Conservation (phyloP, 2,113 vertebrate genomes). For the Zosterops japonicus region DNA sequence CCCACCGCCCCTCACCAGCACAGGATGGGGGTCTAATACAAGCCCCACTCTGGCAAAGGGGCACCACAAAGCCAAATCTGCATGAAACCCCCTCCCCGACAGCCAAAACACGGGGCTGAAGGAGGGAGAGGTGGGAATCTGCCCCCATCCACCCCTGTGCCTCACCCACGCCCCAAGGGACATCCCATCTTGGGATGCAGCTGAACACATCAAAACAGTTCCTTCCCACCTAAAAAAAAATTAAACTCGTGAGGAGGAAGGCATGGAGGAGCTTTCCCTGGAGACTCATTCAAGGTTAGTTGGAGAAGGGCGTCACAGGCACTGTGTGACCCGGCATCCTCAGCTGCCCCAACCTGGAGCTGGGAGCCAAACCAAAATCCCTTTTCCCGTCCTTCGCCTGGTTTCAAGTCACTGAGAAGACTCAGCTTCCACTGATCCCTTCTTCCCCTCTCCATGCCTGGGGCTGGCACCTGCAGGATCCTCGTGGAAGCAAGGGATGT, state of each 20-base stretch:
- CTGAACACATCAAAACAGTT: not conserved
- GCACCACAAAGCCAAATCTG: not conserved
- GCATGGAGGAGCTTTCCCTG: not conserved
- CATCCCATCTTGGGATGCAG: fast-evolving
- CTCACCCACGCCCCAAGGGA: fast-evolving
- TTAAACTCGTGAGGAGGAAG: not conserved
- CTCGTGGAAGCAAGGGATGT: fast-evolving
- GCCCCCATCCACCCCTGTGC: not conserved
- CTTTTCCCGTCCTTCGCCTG: not conserved
- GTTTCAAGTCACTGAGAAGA: not conserved
- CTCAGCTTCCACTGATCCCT: not conserved
- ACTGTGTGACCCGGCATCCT: not conserved
- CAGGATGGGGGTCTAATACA: not conserved
- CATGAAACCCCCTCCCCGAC: not conserved
- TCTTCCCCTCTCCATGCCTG: fast-evolving
- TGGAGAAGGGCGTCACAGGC: not conserved
- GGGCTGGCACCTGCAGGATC: not conserved
- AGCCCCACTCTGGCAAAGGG: fast-evolving
- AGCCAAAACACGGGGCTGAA: not conserved
- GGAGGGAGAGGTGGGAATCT: not conserved
- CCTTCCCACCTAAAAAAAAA: not conserved
- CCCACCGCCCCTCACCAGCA: not conserved
- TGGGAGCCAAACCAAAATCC: not conserved
- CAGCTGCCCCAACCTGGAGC: not conserved
- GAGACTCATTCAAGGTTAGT: not conserved